These are phyloP conservation scores for Eurystomus glaucurus DNA, from an alignment of 2,797 vertebrate genomes.

Conservation along the genomic window DNA sequence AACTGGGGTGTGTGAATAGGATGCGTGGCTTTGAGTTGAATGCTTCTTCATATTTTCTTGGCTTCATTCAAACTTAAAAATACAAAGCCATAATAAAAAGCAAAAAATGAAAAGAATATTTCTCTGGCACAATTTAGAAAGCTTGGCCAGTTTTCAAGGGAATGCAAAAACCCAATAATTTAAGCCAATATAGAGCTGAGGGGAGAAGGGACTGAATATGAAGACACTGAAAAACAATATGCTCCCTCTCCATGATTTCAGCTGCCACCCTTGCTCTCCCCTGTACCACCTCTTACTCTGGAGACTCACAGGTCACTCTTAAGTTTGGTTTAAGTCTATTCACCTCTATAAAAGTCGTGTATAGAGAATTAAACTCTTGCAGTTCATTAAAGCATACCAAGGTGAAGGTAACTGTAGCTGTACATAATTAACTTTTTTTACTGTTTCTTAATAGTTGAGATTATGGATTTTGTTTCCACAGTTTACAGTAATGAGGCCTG, in stretches of 20 bases:
- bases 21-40: background rate
- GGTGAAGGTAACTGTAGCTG: slow-evolving; percentile 32
- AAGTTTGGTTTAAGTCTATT: slow-evolving; percentile 15
- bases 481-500: slow-evolving; percentile 36
- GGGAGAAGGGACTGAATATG: background rate
- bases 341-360: slow-evolving; percentile 22
- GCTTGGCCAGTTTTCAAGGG: background rate
- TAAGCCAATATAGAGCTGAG: background rate
- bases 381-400: slow-evolving; percentile 23
- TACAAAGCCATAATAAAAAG: background rate
- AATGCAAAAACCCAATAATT: slow-evolving; percentile 13
- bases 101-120: background rate
- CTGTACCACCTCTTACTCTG: background rate
- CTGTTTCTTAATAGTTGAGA: slow-evolving; percentile 18
- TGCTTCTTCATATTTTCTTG: background rate
- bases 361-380: slow-evolving; percentile 38
- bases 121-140: background rate
- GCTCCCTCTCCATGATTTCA: background rate
- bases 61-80: slow-evolving; percentile 4
- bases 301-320: background rate
- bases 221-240: background rate
- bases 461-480: slow-evolving; percentile 42
- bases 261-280: background rate
- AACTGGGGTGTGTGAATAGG: background rate
- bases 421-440: background rate